phyloP scores from a whole-genome alignment of 2,797 vertebrate genomes.

The Miopithecus talapoin region DNA sequence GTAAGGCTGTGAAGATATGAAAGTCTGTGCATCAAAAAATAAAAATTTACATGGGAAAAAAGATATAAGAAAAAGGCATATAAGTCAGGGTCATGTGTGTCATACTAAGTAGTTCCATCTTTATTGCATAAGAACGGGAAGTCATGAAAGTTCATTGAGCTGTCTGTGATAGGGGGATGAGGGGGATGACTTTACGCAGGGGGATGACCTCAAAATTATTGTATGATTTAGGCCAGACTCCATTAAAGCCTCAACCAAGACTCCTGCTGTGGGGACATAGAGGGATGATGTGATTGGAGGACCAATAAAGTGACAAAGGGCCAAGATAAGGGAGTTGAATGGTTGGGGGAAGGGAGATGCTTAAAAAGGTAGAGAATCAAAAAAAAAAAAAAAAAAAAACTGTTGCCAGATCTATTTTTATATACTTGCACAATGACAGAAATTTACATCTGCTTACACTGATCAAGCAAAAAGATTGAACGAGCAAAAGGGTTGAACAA shows the following conservation, averaged over 20 bases:
- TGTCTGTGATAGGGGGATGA: too few relatives aligned
- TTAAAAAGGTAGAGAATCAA: background rate
- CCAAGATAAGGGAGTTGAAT: accelerated
- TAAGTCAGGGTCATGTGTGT: background rate
- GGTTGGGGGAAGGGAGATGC: accelerated
- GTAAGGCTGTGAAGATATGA: background rate
- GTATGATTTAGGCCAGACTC: background rate
- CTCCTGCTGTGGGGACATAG: accelerated
- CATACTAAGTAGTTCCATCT: background rate
- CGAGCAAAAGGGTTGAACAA: background rate
- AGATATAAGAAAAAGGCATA: background rate
- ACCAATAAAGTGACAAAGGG: background rate
- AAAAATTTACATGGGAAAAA: background rate
- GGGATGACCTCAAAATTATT: background rate
- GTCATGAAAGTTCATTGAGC: background rate
- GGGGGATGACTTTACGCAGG: background rate
- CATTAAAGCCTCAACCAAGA: background rate
- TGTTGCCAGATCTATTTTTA: background rate
- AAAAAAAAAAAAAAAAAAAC: background rate
- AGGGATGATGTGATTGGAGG: background rate
- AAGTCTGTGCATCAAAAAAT: background rate
- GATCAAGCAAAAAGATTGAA: background rate
- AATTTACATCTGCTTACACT: background rate
- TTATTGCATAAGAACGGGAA: background rate
- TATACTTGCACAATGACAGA: background rate